Evolutionary conservation across 2,888 invertebrate genomes (phyloP), one percentile per base, ranked within the genome.

Genomic region (Drosophila ochracea): DNA sequence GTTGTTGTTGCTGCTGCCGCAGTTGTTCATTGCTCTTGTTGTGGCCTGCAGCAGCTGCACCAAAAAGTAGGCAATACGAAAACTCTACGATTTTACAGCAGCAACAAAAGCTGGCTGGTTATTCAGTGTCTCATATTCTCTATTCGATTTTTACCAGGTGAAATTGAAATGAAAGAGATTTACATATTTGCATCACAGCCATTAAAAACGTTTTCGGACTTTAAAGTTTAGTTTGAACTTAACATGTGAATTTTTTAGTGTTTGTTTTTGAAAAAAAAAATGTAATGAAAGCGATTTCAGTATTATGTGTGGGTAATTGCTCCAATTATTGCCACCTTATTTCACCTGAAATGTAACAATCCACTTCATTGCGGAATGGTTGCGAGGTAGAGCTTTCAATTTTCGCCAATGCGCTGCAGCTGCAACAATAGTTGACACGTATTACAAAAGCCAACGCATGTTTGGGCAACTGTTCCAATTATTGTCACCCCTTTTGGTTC

Each of bases 391-490:
- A 21, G 52, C 16, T 30, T 64, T 25, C 19, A 30, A 41, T 25
- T 30, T 39, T 35, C 13, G 2, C 16, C 19, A 11, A 13, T 28
- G n/a, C 43, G 19, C 35, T n/a, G 13, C 50, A 52, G 33, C 21
- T 28, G 35, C 3, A 61, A 37, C n/a, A 28, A 28, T n/a, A 28
- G 30, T 21, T 66, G 67, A 43, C 67, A 67, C 31, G 52, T 13
- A 52, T 67, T 62, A 52, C 55, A 43, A 37, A 60, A 35, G 4
- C 19, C 59, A 49, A 49, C 28, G 58, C 57, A 64, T 58, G 57
- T 68, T 73, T 58, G 30, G 50, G 41, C 37, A 33, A 64, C 65
- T 65, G 80, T 69, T 81, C 67, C 72, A 85, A 76, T 88, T 84
- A 78, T 81, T 74, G 83, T 81, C 73, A 72, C 64, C 59, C 73